A percentile compares a stretch with the other conserved stretches of the same genome.
phyloP scores from a whole-genome alignment of 2,797 vertebrate species.

The Vireo griseus region DNA sequence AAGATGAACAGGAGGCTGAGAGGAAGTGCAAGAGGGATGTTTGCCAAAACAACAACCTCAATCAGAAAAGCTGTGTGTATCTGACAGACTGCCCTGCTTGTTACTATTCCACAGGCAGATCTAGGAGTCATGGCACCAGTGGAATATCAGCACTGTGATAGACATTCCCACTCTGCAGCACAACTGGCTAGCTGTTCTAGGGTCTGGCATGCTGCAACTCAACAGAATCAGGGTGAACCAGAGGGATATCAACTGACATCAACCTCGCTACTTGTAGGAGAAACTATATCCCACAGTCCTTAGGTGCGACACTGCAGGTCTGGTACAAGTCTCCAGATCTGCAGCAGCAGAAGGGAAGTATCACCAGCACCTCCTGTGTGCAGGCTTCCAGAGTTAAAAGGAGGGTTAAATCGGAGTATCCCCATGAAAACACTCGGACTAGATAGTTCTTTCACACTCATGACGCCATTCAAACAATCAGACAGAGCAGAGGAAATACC shows the following conservation, averaged over 20 bases:
- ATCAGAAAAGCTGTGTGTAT: background rate
- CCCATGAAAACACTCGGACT: background rate
- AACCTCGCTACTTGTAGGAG: background rate
- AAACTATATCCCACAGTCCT: background rate
- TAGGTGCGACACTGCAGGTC: background rate
- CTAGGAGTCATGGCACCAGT: background rate
- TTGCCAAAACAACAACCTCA: background rate
- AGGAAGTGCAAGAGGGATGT: background rate
- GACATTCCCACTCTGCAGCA: background rate
- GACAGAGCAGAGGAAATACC: background rate
- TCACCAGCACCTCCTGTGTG: background rate
- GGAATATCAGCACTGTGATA: background rate
- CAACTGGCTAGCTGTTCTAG: background rate
- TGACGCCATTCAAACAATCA: background rate
- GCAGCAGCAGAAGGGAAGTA: background rate
- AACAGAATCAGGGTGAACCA: background rate
- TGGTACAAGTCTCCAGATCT: background rate
- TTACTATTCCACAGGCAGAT: background rate
- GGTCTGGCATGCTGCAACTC: rapidly evolving
- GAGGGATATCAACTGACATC: background rate
- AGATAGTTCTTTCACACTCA: background rate
- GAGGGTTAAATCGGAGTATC: background rate
- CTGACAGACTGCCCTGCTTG: background rate
- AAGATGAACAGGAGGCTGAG: background rate
- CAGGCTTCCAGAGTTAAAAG: background rate